Evolutionary conservation across 2,113 vertebrate genomes (phyloP), one percentile per base, ranked within the genome.

Genomic region (Polypterus bichir): DNA sequence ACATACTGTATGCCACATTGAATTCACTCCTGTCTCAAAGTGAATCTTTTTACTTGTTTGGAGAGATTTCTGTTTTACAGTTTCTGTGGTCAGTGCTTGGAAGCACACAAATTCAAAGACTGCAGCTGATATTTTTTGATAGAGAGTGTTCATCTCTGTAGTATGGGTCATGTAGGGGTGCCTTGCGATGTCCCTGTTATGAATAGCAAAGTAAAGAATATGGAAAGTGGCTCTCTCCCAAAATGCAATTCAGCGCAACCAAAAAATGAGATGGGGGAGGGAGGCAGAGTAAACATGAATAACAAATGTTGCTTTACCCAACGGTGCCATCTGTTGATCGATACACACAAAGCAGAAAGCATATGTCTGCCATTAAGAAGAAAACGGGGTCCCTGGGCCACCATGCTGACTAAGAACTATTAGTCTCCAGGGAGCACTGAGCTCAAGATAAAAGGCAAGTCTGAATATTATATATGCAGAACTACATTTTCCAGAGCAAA

Each of bases 401-500:
- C 70, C 66, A 58, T 64, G 65, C 73, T 62, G 65, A 70, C 64
- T 62, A 59, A 72, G 77, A 77, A 64, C 67, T 72, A 64, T 71
- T 57, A 69, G 69, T 66, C 78, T 77, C 79, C 62, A 48, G 65
- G 72, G 79, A 73, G 63, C 6, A 44, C 59, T 64, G 74, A 72
- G 69, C 59, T 60, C 48, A 65, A 72, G 79, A 84, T 77, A 66
- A 84, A 83, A 81, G 76, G 73, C 68, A 72, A 71, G 68, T 44
- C 47, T 47, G 46, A 66, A 70, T 71, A 68, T 78, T 66, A 74
- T 74, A 70, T 75, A 80, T 69, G 71, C 72, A 70, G 78, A 66
- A 68, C 70, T 68, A 70, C 76, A 74, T 80, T 83, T 81, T 75
- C 79, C 83, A 83, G 80, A 79, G 71, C 60, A 9, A 66, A 60